A percentile compares a stretch with the other conserved stretches of the same genome.
Conservation (phyloP, 2,797 vertebrate species). For the Dermochelys coriacea region DNA sequence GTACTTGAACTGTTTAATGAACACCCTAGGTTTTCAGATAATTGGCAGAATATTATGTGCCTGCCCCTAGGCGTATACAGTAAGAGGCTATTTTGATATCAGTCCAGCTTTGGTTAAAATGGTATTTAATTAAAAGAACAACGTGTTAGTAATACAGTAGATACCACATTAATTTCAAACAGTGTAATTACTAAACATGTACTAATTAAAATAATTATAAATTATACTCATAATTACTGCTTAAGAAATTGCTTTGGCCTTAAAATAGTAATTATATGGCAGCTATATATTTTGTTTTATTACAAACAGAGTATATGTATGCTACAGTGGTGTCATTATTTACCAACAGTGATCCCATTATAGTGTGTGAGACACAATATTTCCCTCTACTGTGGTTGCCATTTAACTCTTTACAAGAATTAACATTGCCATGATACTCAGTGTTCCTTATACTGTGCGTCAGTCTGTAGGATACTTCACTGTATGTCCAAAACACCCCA, state of each 20-base stretch:
- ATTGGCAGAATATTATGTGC: neutral
- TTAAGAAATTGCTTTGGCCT: slow-evolving; percentile 58
- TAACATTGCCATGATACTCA: neutral
- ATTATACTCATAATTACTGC: slow-evolving; percentile 41
- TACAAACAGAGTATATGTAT: slow-evolving; percentile 16
- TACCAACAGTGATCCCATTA: neutral
- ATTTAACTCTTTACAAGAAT: neutral
- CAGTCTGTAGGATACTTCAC: neutral
- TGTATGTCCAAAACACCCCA: fast-evolving
- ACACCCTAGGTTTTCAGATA: neutral
- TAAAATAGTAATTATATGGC: slow-evolving; percentile 34
- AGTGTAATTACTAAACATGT: slow-evolving; percentile 46
- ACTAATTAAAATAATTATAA: slow-evolving; percentile 53
- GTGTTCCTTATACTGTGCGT: neutral
- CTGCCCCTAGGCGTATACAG: slow-evolving; percentile 36
- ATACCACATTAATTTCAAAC: slow-evolving; percentile 64
- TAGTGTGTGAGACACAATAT: neutral
- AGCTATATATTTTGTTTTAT: slow-evolving; percentile 21
- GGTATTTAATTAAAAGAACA: slow-evolving; percentile 64
- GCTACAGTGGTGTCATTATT: neutral
- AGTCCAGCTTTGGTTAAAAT: slow-evolving; percentile 60
- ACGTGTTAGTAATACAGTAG: slow-evolving; percentile 64
- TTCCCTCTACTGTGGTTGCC: neutral
- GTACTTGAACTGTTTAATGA: slow-evolving; percentile 22
- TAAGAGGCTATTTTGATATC: slow-evolving; percentile 4